Conservation (phyloP, 2,113 vertebrate species). For the Cryptomyrus ogoouensis region DNA sequence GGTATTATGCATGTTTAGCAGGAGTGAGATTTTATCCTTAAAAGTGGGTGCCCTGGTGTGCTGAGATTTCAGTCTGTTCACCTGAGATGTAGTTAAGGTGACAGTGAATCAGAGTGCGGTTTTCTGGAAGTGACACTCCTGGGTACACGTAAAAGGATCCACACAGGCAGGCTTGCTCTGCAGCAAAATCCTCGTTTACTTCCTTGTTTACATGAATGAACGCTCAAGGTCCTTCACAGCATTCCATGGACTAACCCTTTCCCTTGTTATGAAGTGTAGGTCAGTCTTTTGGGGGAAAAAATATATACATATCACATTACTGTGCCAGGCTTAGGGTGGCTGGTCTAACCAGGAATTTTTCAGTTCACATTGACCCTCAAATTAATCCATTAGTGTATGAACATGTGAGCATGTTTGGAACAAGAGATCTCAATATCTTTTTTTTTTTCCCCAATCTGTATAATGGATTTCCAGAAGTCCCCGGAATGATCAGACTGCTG, state of each 20-base stretch:
- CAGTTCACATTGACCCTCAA: neutral
- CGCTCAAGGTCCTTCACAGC: neutral
- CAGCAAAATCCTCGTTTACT: neutral
- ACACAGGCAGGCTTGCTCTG: neutral
- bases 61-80: neutral
- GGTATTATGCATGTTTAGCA: neutral
- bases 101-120: neutral
- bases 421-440: too few relatives aligned
- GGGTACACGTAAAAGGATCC: neutral
- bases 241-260: slow-evolving; percentile 8
- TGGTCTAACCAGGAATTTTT: neutral
- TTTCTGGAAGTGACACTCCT: neutral
- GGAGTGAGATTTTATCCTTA: neutral
- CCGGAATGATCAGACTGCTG: neutral
- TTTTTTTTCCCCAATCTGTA: neutral
- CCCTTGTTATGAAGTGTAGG: neutral
- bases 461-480: neutral
- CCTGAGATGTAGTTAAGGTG: neutral
- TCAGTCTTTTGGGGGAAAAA: neutral
- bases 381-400: neutral
- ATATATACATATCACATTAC: neutral
- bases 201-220: neutral
- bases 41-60: neutral
- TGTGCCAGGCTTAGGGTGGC: neutral
- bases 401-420: neutral